A percentile compares a stretch with the other conserved stretches of the same genome.
phyloP scores from a whole-genome alignment of 1,140 invertebrate genomes.

The Notospermus geniculatus region DNA sequence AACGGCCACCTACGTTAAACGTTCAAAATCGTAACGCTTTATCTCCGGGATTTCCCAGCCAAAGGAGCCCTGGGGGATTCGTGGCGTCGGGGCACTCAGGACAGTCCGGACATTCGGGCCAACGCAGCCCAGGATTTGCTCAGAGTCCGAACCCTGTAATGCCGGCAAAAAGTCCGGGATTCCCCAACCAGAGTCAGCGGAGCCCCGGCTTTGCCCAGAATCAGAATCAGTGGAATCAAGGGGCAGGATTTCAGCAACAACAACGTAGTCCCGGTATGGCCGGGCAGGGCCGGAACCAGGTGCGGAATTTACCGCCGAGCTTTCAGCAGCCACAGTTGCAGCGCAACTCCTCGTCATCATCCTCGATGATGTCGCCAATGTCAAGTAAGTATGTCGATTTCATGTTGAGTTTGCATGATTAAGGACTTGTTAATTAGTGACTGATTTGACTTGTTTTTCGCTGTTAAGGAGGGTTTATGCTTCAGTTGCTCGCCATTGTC shows the following conservation, averaged over 20 bases:
- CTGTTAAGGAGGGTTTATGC: too few relatives aligned
- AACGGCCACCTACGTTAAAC: constrained; percentile 2
- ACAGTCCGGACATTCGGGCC: constrained; percentile 19
- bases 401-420: too few relatives aligned
- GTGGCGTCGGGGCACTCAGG: background rate
- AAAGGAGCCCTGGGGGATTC: constrained; percentile 1
- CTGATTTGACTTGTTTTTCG: too few relatives aligned
- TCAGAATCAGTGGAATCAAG: constrained; percentile 1
- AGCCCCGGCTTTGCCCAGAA: constrained; percentile 31
- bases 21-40: background rate
- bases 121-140: constrained; percentile 36
- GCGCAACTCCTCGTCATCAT: too few relatives aligned
- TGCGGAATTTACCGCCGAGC: too few relatives aligned
- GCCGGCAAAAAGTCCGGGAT: background rate
- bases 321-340: too few relatives aligned
- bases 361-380: constrained; percentile 34
- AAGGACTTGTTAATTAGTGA: too few relatives aligned
- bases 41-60: background rate
- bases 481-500: too few relatives aligned
- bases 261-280: too few relatives aligned
- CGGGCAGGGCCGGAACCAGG: too few relatives aligned
- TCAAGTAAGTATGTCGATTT: constrained; percentile 26
- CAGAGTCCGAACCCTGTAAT: constrained; percentile 26
- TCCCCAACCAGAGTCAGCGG: constrained; percentile 29
- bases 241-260: constrained; percentile 5